Evolutionary conservation across 2,113 vertebrate genomes (phyloP).

Genomic region (Rhadina sibilatrix): DNA sequence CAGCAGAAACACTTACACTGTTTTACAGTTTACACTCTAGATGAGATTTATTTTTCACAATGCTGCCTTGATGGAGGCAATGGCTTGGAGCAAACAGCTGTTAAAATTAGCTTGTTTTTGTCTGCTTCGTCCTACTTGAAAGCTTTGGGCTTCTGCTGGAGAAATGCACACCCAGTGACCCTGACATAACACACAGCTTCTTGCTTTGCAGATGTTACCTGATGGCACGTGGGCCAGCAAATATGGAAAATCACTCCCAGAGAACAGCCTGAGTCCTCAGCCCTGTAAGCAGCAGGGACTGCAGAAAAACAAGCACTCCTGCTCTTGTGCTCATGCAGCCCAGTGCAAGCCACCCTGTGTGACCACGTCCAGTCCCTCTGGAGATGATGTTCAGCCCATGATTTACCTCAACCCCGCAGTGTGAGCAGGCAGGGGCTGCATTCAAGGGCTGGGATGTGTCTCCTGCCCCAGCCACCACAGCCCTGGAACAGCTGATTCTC

Average conservation of each 20-base stretch:
- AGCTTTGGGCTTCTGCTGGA: not conserved
- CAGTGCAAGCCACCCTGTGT: not conserved
- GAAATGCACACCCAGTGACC: not conserved
- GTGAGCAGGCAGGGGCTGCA: not conserved
- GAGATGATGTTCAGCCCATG: fast-evolving
- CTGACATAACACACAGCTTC: not conserved
- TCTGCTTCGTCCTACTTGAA: conserved; percentile 2
- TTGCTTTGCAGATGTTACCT: conserved; percentile 33
- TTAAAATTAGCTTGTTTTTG: conserved; percentile 48
- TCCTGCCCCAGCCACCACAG: fast-evolving
- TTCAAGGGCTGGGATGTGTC: not conserved
- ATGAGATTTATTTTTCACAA: conserved; percentile 11
- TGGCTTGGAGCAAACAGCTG: conserved; percentile 40
- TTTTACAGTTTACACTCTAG: not conserved
- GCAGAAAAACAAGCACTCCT: not conserved
- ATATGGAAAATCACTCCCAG: not conserved
- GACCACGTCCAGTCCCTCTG: not conserved
- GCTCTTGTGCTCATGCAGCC: not conserved
- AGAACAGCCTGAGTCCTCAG: not conserved
- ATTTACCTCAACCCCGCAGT: not conserved
- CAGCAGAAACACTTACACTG: not conserved
- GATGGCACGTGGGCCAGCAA: not conserved
- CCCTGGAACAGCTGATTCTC: not conserved
- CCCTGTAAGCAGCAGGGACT: not conserved
- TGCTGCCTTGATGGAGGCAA: not conserved